Evolutionary conservation across 1,140 invertebrate species (phyloP).

Genomic region (Hyposmocoma kahamanoa): DNA sequence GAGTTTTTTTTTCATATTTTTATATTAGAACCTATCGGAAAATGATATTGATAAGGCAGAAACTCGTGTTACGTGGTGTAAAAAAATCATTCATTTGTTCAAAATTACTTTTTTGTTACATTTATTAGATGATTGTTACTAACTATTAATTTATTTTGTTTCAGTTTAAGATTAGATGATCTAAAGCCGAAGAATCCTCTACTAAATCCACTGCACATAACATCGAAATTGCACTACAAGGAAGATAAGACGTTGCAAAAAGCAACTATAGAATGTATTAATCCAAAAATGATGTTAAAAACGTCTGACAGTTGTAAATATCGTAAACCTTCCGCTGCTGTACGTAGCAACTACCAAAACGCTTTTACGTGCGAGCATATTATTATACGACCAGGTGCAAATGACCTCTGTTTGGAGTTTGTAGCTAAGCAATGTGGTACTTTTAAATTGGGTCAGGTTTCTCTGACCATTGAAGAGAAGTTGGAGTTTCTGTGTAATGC

Average conservation of each 20-base stretch:
- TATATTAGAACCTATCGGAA: too few relatives aligned
- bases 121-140: too few relatives aligned
- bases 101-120: too few relatives aligned
- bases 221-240: slow-evolving; percentile 83
- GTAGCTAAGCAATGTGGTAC: slow-evolving; percentile 75
- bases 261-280: slow-evolving; percentile 78
- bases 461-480: slow-evolving; percentile 75
- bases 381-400: slow-evolving; percentile 79
- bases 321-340: slow-evolving; percentile 70
- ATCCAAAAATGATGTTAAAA: slow-evolving; percentile 74
- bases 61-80: too few relatives aligned
- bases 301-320: slow-evolving; percentile 76
- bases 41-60: too few relatives aligned
- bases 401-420: slow-evolving; percentile 78
- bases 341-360: slow-evolving; percentile 77
- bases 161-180: slow-evolving; percentile 74
- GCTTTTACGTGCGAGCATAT: slow-evolving; percentile 74
- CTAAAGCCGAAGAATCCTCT: slow-evolving; percentile 75
- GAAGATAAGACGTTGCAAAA: slow-evolving; percentile 84
- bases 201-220: slow-evolving; percentile 78
- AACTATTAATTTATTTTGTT: slow-evolving; percentile 21
- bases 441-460: slow-evolving; percentile 77
- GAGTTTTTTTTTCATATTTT: too few relatives aligned
- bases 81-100: too few relatives aligned
- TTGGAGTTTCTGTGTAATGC: slow-evolving; percentile 78